Evolutionary conservation across 2,797 vertebrate genomes (phyloP), one percentile per base, ranked within the genome.

Genomic region (Channa striata): DNA sequence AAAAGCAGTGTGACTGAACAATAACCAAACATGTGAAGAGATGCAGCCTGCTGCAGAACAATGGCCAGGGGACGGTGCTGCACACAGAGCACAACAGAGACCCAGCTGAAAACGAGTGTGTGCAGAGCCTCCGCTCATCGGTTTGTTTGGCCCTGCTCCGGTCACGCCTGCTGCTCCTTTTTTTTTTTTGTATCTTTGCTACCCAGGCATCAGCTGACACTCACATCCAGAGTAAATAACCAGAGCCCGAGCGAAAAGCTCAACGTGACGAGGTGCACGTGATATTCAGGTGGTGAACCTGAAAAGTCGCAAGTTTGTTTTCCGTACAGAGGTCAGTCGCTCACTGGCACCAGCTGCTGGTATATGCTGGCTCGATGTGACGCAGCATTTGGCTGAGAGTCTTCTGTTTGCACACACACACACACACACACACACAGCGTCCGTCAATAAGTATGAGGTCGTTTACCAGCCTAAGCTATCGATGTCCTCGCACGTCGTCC

Each of bases 1-100:
- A 14, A 59, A 71, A 74, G 65, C 66, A 36, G 69, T 70, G 77
- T 37, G 75, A 73, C 9, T 78, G 79, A 83, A 78, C 71, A 70
- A 68, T 81, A 82, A 68, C 44, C 51, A 56, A 75, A 76, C 77
- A 81, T 56, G 75, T 75, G 69, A 78, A 63, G 78, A 83, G 74
- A 80, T 62, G 76, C 74, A 64, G 68, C 64, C 61, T 12, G 9
- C 64, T 68, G 65, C 58, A 59, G 72, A 83, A 80, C 84, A 69
- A 77, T 43, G 11, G 69, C 59, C 61, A 36, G 62, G 19, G 37
- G 59, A 65, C 43, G 56, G 7, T 71, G 65, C 43, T 54, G 60
- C 25, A 46, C 17, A 53, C 56, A 64, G 59, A 71, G 16, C 49
- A 52, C 0, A 68, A 36, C 25, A 60, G 42, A 74, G 34, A 36